phyloP scores from a whole-genome alignment of 2,888 invertebrate genomes.

The Chrysotoxum bicinctum region DNA sequence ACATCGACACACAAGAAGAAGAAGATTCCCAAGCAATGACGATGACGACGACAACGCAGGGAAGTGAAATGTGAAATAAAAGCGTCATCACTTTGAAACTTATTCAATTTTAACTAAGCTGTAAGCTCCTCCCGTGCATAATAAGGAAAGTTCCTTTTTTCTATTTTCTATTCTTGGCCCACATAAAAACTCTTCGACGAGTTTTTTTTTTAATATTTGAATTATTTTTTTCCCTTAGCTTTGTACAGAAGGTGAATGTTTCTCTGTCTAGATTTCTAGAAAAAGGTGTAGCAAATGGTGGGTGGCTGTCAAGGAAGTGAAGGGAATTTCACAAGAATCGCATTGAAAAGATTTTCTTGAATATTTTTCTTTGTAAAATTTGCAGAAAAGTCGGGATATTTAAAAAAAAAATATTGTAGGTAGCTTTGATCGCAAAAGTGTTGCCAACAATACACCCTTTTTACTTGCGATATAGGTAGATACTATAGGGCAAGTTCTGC shows the following conservation, averaged over 20 bases:
- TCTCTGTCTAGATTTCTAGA: constrained; percentile 24
- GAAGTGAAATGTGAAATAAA: constrained; percentile 61
- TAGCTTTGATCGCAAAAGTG: too few species aligned
- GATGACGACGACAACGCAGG: constrained; percentile 10
- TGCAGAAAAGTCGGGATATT: too few species aligned
- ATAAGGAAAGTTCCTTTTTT: constrained; percentile 70
- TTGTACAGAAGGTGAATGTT: constrained; percentile 36
- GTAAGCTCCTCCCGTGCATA: constrained; percentile 73
- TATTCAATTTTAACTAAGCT: constrained; percentile 74
- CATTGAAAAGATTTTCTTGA: too few species aligned
- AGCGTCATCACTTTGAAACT: constrained; percentile 73
- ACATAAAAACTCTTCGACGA: constrained; percentile 45
- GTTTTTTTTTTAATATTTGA: constrained; percentile 29
- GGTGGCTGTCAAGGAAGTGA: background rate
- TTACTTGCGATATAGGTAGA: too few species aligned
- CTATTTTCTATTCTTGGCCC: constrained; percentile 46
- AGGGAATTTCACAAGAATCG: background rate
- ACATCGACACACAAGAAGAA: constrained; percentile 14
- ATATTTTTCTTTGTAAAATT: too few species aligned
- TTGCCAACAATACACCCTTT: too few species aligned
- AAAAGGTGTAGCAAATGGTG: constrained; percentile 2
- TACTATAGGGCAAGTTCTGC: too few species aligned
- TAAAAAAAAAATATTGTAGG: too few species aligned
- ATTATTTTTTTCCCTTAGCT: constrained; percentile 28
- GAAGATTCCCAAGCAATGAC: constrained; percentile 3